A percentile compares a stretch with the other conserved stretches of the same genome.
Evolutionary conservation across 2,797 vertebrate species (phyloP).

Genomic region (Euphonia xanthogaster): DNA sequence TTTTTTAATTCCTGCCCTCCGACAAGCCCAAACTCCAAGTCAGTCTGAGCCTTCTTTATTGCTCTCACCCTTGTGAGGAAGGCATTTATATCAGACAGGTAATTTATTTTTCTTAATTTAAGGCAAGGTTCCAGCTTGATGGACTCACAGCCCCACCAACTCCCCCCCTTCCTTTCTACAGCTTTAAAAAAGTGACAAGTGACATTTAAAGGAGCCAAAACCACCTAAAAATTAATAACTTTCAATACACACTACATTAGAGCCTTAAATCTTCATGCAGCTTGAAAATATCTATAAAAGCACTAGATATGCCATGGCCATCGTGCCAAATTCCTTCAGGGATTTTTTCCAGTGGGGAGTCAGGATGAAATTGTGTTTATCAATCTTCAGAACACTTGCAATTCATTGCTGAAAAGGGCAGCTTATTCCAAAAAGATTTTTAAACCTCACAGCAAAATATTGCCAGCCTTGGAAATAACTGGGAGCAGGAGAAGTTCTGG

Average conservation of each 20-base stretch:
- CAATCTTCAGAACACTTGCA: not conserved
- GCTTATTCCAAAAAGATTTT: not conserved
- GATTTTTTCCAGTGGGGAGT: not conserved
- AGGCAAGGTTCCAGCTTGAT: not conserved
- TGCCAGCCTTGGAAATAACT: not conserved
- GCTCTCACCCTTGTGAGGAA: not conserved
- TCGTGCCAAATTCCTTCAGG: not conserved
- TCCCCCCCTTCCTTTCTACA: not conserved
- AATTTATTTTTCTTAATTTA: not conserved
- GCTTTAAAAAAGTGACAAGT: not conserved
- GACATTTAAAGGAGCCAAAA: not conserved
- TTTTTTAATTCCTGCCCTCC: not conserved
- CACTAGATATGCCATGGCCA: not conserved
- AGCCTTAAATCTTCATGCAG: not conserved
- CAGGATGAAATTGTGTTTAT: slow-evolving; percentile 9
- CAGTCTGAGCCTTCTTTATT: not conserved
- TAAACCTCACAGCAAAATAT: not conserved
- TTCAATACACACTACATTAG: not conserved
- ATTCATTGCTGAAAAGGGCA: not conserved
- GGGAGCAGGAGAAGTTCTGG: not conserved
- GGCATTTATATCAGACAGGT: not conserved
- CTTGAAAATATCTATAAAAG: not conserved
- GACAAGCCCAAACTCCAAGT: not conserved
- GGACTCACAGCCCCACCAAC: not conserved
- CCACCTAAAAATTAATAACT: not conserved